A percentile compares a stretch with the other conserved stretches of the same genome.
These are phyloP conservation scores for Fundulus diaphanus DNA, from an alignment of 2,797 vertebrate species.

Conservation along the genomic window DNA sequence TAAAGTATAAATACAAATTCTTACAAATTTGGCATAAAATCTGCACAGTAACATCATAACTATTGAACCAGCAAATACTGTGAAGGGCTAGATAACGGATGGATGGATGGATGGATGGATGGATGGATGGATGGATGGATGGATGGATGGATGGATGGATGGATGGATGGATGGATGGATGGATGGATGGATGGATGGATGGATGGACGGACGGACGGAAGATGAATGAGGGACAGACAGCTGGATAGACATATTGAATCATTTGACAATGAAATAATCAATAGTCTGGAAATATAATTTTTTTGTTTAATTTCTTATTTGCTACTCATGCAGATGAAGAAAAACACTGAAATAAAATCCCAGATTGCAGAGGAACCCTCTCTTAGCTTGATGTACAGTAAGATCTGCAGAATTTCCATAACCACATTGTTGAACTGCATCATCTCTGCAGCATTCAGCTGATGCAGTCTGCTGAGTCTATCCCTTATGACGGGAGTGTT, in stretches of 20 bases:
- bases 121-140: no score
- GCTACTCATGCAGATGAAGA: background rate
- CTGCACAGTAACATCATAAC: no score
- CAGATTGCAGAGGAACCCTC: background rate
- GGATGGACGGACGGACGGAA: background rate
- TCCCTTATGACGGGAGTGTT: constrained; percentile 9
- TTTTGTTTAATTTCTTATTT: background rate
- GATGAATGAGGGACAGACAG: no score
- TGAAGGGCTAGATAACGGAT: background rate
- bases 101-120: background rate
- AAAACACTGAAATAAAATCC: background rate
- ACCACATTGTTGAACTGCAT: constrained; percentile 19
- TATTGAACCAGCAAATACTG: background rate
- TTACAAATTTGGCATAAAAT: background rate
- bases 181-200: no score
- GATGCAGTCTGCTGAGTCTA: constrained; percentile 34
- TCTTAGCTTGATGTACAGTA: constrained; percentile 21
- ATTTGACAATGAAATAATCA: background rate
- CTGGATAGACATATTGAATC: no score
- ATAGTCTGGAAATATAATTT: no score
- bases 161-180: background rate
- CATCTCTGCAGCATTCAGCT: constrained; percentile 31
- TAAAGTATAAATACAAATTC: background rate
- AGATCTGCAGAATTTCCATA: constrained; percentile 14
- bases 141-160: no score